These are phyloP conservation scores for Anagrus nilaparvatae DNA, from an alignment of 1,140 invertebrate species.

Conservation along the genomic window DNA sequence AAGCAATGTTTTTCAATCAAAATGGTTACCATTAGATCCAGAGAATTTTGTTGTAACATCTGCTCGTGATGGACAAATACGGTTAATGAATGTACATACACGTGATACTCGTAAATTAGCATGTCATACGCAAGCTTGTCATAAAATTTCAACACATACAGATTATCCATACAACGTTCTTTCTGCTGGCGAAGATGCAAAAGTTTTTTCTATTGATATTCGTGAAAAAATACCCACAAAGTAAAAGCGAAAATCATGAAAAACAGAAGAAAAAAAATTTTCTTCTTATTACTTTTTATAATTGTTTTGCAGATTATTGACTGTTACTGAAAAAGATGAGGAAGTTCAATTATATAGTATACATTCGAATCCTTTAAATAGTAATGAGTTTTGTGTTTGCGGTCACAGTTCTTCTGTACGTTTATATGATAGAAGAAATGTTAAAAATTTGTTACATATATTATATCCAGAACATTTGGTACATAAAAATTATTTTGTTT, in stretches of 20 bases:
- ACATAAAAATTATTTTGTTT: slow-evolving; percentile 19
- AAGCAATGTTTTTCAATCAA: slow-evolving; percentile 76
- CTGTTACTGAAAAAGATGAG: slow-evolving; percentile 48
- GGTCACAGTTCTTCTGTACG: slow-evolving; percentile 55
- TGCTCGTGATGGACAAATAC: slow-evolving; percentile 81
- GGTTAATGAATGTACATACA: slow-evolving; percentile 36
- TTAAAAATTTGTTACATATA: slow-evolving; percentile 37
- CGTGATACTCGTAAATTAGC: slow-evolving; percentile 54
- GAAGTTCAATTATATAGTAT: slow-evolving; percentile 78
- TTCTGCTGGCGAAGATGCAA: slow-evolving; percentile 81
- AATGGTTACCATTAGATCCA: slow-evolving; percentile 57
- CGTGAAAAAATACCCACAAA: slow-evolving; percentile 55
- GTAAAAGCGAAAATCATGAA: slow-evolving; percentile 37
- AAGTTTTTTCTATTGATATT: slow-evolving; percentile 73
- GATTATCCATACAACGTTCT: slow-evolving; percentile 70
- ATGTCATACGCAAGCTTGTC: slow-evolving; percentile 60
- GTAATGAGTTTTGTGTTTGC: slow-evolving; percentile 70
- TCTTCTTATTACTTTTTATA: slow-evolving; percentile 5
- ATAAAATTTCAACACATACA: slow-evolving; percentile 65
- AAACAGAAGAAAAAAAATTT: neutral
- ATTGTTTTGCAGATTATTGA: slow-evolving; percentile 49
- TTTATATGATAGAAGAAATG: slow-evolving; percentile 63
- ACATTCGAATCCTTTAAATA: slow-evolving; percentile 67
- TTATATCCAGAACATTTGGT: slow-evolving; percentile 49
- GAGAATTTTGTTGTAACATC: slow-evolving; percentile 79